Evolutionary conservation across 2,113 vertebrate genomes (phyloP), one percentile per base, ranked within the genome.

Genomic region (Sander vitreus): DNA sequence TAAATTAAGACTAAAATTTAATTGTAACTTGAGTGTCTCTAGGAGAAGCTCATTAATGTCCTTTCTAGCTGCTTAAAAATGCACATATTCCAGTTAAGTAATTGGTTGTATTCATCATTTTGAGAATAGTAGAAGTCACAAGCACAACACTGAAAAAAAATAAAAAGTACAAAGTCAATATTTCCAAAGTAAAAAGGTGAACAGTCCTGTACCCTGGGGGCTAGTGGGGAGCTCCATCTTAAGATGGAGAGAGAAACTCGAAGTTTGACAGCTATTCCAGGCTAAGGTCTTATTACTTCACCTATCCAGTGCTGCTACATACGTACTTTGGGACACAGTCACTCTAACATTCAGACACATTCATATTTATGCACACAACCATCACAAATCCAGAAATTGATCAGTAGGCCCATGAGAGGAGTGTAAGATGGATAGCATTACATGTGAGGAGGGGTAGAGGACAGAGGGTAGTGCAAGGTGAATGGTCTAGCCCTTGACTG

Each of bases 401-500:
- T 91, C 93, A 85, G 75, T 76, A 91, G 88, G 91, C 87, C 90
- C 84, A 69, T 72, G 64, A 83, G 64, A 83, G 19, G 78, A 85
- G 75, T 71, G 80, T 78, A 33, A 53, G 82, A 87, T 85, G 76
- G 82, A 78, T n/a, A 75, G 69, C 67, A 78, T 50, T 69, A 69
- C 80, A 76, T 2, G 43, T 33, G 53, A 33, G 66, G 50, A 68
- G 11, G 72, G 67, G 33, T 43, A 8, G 5, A 59, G 64, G 72
- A 79, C 51, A 82, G 72, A 73, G 55, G 66, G 80, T 86, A 85
- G 88, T 89, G 78, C 84, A 86, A 81, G 76, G 82, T 80, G 58
- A 89, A 91, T 86, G 78, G 64, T 88, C 48, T 92, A 93, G 92
- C 93, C 93, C 93, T 94, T 93, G 30, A 85, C 39, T 74, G 87